Conservation (phyloP, 2,888 invertebrate species). For the Drosophila melanosoma region DNA sequence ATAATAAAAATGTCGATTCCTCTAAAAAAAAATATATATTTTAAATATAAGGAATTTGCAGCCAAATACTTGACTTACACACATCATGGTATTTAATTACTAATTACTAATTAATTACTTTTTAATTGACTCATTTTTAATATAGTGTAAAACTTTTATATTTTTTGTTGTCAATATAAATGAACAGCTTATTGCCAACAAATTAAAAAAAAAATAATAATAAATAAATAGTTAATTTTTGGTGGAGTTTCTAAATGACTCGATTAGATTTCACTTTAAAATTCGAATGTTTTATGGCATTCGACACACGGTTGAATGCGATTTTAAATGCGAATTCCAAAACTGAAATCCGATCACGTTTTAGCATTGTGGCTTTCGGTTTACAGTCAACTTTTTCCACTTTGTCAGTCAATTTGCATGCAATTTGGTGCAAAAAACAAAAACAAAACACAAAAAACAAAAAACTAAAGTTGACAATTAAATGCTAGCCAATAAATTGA, state of each 20-base stretch:
- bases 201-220: no score
- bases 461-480: constrained; percentile 29
- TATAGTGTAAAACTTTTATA: background rate
- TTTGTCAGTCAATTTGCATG: constrained; percentile 44
- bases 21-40: background rate
- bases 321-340: background rate
- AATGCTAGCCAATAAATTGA: constrained; percentile 40
- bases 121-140: background rate
- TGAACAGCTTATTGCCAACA: no score
- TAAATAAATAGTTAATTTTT: background rate
- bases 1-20: background rate
- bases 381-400: constrained; percentile 15
- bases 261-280: background rate
- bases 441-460: background rate
- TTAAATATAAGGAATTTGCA: background rate
- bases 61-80: background rate
- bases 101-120: no score
- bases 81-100: background rate
- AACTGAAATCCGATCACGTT: constrained; percentile 61
- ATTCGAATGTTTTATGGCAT: background rate
- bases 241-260: background rate
- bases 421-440: constrained; percentile 16
- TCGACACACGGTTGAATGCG: background rate
- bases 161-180: background rate
- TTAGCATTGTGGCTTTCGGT: constrained; percentile 66